These are phyloP conservation scores for Salticus scenicus DNA, from an alignment of 2,888 invertebrate species.

Conservation along the genomic window DNA sequence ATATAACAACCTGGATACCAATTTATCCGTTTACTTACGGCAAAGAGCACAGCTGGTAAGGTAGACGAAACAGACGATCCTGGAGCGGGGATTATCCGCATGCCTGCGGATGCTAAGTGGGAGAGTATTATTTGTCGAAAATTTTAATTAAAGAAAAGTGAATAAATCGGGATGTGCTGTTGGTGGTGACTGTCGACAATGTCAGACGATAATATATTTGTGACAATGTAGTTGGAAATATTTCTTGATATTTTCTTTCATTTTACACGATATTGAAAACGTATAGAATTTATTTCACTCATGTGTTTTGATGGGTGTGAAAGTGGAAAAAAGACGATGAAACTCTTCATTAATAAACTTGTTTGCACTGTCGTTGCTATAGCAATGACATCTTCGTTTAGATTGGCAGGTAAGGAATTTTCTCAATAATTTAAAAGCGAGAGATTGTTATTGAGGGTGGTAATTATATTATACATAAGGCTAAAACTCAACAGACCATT, in stretches of 20 bases:
- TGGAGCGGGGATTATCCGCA: slow-evolving; percentile 7
- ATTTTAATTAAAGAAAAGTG: neutral
- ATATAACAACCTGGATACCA: slow-evolving; percentile 63
- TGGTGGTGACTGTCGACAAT: neutral
- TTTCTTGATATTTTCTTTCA: too few relatives aligned
- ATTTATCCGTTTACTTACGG: slow-evolving; percentile 59
- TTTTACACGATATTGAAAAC: neutral
- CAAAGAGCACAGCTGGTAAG: slow-evolving; percentile 31
- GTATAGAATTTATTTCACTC: neutral
- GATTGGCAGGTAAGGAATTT: slow-evolving; percentile 45
- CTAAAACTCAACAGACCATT: too few relatives aligned
- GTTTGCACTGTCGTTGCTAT: slow-evolving; percentile 28
- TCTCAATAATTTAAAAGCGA: neutral
- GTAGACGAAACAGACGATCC: neutral
- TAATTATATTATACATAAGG: too few relatives aligned
- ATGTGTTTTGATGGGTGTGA: slow-evolving; percentile 27
- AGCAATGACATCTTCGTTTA: slow-evolving; percentile 18
- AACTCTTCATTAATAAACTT: neutral
- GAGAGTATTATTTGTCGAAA: neutral
- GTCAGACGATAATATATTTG: neutral
- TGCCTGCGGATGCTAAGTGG: neutral
- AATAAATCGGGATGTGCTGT: neutral
- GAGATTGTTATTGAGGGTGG: too few relatives aligned
- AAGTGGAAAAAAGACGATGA: slow-evolving; percentile 36
- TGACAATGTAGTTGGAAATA: slow-evolving; percentile 1